Percentiles rank a stretch among this genome's conserved stretches.
Evolutionary conservation across 1,140 invertebrate species (phyloP).

Genomic region (Cryptotermes secundus): DNA sequence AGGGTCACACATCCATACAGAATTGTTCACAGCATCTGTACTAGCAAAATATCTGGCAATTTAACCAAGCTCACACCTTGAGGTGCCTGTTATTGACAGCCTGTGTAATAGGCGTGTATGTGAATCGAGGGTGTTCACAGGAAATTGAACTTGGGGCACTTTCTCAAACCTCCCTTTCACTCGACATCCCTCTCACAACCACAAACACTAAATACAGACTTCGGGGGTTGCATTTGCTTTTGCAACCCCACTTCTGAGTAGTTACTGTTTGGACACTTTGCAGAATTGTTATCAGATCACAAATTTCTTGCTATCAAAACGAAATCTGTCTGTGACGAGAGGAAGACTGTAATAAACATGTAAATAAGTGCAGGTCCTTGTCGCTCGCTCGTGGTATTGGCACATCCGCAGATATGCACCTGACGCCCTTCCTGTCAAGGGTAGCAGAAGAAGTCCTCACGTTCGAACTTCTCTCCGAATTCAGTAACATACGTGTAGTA

Average conservation of each 20-base stretch:
- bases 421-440: not conserved
- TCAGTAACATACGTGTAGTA: no score
- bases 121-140: not conserved
- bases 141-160: not conserved
- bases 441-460: not conserved
- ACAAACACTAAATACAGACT: not conserved
- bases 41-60: not conserved
- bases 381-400: not conserved
- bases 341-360: not conserved
- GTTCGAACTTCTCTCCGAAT: not conserved
- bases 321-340: not conserved
- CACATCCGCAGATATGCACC: not conserved
- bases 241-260: not conserved
- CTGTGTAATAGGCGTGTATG: not conserved
- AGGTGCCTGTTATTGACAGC: not conserved
- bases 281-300: not conserved
- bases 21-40: not conserved
- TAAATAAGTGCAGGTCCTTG: not conserved
- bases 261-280: not conserved
- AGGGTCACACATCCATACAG: not conserved
- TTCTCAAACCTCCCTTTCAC: not conserved
- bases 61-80: not conserved
- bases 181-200: not conserved
- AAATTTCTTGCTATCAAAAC: not conserved
- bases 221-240: not conserved